These are phyloP conservation scores for Drosophila quinaria DNA, from an alignment of 2,888 invertebrate genomes.

Conservation along the genomic window DNA sequence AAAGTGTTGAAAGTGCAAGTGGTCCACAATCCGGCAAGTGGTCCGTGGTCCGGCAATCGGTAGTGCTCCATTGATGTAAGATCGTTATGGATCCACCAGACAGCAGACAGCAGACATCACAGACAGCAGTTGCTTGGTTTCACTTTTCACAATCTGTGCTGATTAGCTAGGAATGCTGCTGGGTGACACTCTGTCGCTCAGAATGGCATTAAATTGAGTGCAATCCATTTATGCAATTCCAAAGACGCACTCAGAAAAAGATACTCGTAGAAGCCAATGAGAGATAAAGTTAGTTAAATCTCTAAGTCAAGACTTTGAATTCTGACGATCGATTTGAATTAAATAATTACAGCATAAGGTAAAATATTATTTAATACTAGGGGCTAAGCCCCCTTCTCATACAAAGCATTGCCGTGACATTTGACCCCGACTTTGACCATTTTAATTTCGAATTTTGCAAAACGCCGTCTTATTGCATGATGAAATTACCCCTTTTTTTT, in stretches of 20 bases:
- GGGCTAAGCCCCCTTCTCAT: too few relatives aligned
- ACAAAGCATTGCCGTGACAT: too few relatives aligned
- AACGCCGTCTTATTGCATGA: too few relatives aligned
- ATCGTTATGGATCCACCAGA: constrained; percentile 53
- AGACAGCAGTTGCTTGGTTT: constrained; percentile 38
- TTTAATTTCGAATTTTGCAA: too few relatives aligned
- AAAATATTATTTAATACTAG: too few relatives aligned
- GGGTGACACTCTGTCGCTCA: constrained; percentile 14
- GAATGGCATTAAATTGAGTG: constrained; percentile 11
- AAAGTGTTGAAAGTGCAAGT: constrained; percentile 70
- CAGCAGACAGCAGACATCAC: constrained; percentile 25
- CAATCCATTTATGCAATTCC: not conserved
- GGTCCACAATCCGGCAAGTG: constrained; percentile 28
- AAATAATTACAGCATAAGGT: not conserved
- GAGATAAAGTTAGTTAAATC: not conserved
- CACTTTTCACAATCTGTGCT: constrained; percentile 39
- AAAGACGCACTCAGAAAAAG: not conserved
- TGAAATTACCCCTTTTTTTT: too few relatives aligned
- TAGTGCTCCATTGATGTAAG: constrained; percentile 71
- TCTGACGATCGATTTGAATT: not conserved
- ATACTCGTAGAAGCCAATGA: not conserved
- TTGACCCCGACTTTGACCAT: too few relatives aligned
- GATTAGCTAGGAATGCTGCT: constrained; percentile 25
- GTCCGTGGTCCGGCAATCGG: constrained; percentile 39
- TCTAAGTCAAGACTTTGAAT: too few relatives aligned